phyloP scores from a whole-genome alignment of 2,113 vertebrate species.

The Sinocyclocheilus anshuiensis region DNA sequence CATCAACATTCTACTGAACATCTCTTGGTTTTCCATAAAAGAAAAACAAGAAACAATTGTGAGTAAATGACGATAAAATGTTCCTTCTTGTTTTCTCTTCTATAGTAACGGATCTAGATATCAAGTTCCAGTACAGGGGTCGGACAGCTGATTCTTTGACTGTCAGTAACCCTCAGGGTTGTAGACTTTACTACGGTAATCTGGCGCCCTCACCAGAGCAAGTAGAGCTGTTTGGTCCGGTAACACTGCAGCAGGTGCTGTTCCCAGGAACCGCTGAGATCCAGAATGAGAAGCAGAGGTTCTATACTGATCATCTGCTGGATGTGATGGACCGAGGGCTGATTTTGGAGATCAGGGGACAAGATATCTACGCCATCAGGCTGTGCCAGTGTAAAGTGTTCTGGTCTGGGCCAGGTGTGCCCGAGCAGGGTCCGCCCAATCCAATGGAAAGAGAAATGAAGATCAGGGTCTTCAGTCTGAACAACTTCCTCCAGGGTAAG shows the following conservation, averaged over 20 bases:
- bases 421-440: constrained; percentile 72
- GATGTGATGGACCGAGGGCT: constrained; percentile 92
- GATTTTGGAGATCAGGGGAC: constrained; percentile 89
- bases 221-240: constrained; percentile 89
- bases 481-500: constrained; percentile 89
- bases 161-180: constrained; percentile 91
- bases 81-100: not conserved
- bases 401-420: constrained; percentile 88
- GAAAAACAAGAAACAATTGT: not conserved
- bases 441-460: constrained; percentile 88
- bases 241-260: constrained; percentile 87
- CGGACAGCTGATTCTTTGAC: constrained; percentile 76
- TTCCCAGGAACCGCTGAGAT: constrained; percentile 83
- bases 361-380: constrained; percentile 90
- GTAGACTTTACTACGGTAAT: constrained; percentile 90
- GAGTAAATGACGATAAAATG: not conserved
- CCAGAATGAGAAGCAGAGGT: constrained; percentile 88
- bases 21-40: not conserved
- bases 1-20: not conserved
- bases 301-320: constrained; percentile 89
- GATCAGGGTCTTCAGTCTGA: constrained; percentile 91
- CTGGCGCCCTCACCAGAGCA: constrained; percentile 87
- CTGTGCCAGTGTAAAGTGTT: constrained; percentile 96
- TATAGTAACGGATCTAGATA: constrained; percentile 92
- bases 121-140: constrained; percentile 92